phyloP scores from a whole-genome alignment of 1,140 invertebrate species.

The Hyles vespertilio region DNA sequence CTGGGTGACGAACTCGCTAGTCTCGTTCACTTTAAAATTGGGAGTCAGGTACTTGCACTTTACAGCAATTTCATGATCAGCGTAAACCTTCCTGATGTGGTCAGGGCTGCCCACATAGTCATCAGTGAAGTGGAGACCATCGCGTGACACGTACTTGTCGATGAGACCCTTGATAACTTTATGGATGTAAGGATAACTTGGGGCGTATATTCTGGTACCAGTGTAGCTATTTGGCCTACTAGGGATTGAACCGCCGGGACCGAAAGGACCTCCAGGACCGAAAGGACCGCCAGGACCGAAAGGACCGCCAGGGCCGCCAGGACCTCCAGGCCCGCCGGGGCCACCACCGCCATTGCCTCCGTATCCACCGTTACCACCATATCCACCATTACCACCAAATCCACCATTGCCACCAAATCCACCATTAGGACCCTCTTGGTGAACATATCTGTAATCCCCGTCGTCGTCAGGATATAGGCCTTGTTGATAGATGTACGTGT shows the following conservation, averaged over 20 bases:
- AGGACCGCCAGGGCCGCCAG: constrained; percentile 27
- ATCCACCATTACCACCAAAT: constrained; percentile 35
- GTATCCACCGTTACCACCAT: constrained; percentile 38
- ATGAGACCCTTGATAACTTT: constrained; percentile 47
- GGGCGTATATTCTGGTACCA: constrained; percentile 48
- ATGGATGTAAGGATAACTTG: constrained; percentile 53
- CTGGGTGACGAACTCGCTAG: constrained; percentile 46
- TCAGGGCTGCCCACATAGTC: constrained; percentile 38
- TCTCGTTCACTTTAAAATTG: constrained; percentile 25
- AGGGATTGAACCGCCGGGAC: constrained; percentile 1
- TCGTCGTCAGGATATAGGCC: constrained; percentile 65
- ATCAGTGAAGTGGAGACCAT: constrained; percentile 50
- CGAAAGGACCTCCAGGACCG: constrained; percentile 10
- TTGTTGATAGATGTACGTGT: constrained; percentile 61
- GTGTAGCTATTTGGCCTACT: constrained; percentile 43
- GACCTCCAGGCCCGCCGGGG: constrained; percentile 34
- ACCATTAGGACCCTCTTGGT: constrained; percentile 54
- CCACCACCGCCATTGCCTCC: constrained; percentile 36
- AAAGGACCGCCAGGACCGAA: constrained; percentile 18
- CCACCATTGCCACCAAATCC: constrained; percentile 31
- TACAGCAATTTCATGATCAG: constrained; percentile 43
- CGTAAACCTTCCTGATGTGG: constrained; percentile 36
- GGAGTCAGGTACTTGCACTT: constrained; percentile 49
- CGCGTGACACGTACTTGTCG: constrained; percentile 46
- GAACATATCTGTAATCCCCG: constrained; percentile 71